phyloP scores from a whole-genome alignment of 2,888 invertebrate species.

The Carterocephalus palaemon region DNA sequence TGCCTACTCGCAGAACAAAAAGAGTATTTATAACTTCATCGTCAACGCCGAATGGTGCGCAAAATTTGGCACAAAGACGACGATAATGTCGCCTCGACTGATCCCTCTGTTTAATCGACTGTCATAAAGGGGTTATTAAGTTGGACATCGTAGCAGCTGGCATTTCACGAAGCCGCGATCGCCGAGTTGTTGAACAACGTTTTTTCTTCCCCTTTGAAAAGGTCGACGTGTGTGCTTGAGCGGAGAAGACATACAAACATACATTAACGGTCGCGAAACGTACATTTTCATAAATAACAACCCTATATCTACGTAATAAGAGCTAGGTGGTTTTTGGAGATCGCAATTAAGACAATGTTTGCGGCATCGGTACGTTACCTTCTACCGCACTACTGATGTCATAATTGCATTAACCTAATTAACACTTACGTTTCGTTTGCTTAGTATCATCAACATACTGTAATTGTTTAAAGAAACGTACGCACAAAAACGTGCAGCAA shows the following conservation, averaged over 20 bases:
- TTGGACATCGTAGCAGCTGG: conserved; percentile 18
- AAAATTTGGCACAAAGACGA: conserved; percentile 7
- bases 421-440: conserved; percentile 50
- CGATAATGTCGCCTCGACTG: conserved; percentile 11
- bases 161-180: conserved; percentile 24
- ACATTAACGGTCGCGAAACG: not conserved
- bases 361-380: conserved; percentile 40
- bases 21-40: too few relatives aligned
- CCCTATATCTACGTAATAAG: not conserved
- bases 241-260: conserved; percentile 11
- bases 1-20: too few relatives aligned
- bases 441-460: conserved; percentile 41
- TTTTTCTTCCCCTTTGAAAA: conserved; percentile 24
- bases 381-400: conserved; percentile 42
- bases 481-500: conserved; percentile 15
- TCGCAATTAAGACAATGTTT: conserved; percentile 29
- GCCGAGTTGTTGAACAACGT: conserved; percentile 17
- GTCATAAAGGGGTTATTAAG: conserved; percentile 35
- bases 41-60: not conserved
- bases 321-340: not conserved
- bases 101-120: conserved; percentile 40
- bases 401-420: conserved; percentile 62
- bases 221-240: conserved; percentile 26
- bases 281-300: not conserved
- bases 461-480: conserved; percentile 42